These are phyloP conservation scores for Oryzias melastigma DNA, from an alignment of 2,113 vertebrate genomes.

Conservation along the genomic window DNA sequence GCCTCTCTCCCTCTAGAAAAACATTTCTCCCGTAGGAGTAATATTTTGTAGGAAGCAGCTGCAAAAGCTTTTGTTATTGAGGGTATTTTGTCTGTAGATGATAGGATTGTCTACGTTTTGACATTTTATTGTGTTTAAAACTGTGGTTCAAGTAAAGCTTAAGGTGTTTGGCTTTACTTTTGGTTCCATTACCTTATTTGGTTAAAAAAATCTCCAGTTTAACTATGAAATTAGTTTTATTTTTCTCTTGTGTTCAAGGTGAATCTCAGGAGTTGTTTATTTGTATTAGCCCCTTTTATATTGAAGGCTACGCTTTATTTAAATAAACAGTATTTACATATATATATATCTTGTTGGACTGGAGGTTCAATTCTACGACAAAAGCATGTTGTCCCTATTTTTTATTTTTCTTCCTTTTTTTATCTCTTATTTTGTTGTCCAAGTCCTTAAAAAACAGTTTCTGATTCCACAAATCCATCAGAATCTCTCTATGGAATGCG, in stretches of 20 bases:
- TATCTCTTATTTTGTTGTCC: not conserved
- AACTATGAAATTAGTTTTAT: too few species aligned
- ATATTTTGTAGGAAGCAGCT: conserved; percentile 35
- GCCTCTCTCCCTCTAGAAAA: not conserved
- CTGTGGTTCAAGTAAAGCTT: not conserved
- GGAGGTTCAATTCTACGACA: not conserved
- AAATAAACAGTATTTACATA: too few species aligned
- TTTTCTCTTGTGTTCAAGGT: too few species aligned
- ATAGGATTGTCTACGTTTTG: not conserved
- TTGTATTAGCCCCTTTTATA: too few species aligned
- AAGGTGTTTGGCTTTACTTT: not conserved
- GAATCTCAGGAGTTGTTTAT: too few species aligned
- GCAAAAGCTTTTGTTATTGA: conserved; percentile 11
- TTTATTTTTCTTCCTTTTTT: not conserved
- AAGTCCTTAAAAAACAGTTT: not conserved
- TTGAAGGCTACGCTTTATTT: too few species aligned
- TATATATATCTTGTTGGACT: not conserved
- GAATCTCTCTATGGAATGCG: conserved; percentile 42
- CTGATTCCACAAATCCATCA: conserved; percentile 6
- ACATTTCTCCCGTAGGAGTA: not conserved
- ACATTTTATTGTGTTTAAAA: conserved; percentile 6
- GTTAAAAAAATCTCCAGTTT: too few species aligned
- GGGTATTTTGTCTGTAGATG: not conserved
- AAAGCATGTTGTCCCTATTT: not conserved
- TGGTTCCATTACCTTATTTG: too few species aligned